Conservation (phyloP, 1,140 invertebrate species). For the Drepana arcuata region DNA sequence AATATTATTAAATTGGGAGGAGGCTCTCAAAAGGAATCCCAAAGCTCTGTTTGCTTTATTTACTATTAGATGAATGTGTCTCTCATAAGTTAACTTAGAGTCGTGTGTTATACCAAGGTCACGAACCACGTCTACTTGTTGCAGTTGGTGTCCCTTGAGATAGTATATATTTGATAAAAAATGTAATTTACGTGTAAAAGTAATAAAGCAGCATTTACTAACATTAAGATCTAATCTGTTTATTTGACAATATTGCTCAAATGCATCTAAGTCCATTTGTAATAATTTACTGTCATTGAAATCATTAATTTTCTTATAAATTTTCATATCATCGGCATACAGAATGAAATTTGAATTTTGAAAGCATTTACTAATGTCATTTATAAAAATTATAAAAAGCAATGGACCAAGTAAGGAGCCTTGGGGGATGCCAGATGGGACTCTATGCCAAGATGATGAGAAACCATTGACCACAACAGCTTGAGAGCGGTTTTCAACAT, state of each 20-base stretch:
- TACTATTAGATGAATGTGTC: too few species aligned
- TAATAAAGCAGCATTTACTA: constrained; percentile 14
- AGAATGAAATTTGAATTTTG: constrained; percentile 7
- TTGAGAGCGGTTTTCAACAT: constrained; percentile 8
- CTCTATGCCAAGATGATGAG: neutral
- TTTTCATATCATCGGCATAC: constrained; percentile 19
- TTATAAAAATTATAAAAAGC: constrained; percentile 13
- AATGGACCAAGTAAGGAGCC: constrained; percentile 5
- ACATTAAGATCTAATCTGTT: constrained; percentile 18
- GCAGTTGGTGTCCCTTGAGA: neutral
- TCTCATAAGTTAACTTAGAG: too few species aligned
- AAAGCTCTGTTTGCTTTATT: too few species aligned
- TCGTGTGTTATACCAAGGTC: neutral
- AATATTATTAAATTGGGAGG: too few species aligned
- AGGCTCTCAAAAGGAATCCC: too few species aligned
- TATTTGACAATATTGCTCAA: constrained; percentile 11
- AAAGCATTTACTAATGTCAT: constrained; percentile 13
- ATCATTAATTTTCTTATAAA: constrained; percentile 12
- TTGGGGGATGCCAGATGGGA: constrained; percentile 6
- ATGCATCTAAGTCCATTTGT: constrained; percentile 12
- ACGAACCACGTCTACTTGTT: neutral
- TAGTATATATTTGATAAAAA: too few species aligned
- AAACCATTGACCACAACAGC: constrained; percentile 5
- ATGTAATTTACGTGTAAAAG: constrained; percentile 15
- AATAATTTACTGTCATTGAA: constrained; percentile 7